Evolutionary conservation across 2,113 vertebrate species (phyloP), one percentile per base, ranked within the genome.

Genomic region (Cisticola juncidis): DNA sequence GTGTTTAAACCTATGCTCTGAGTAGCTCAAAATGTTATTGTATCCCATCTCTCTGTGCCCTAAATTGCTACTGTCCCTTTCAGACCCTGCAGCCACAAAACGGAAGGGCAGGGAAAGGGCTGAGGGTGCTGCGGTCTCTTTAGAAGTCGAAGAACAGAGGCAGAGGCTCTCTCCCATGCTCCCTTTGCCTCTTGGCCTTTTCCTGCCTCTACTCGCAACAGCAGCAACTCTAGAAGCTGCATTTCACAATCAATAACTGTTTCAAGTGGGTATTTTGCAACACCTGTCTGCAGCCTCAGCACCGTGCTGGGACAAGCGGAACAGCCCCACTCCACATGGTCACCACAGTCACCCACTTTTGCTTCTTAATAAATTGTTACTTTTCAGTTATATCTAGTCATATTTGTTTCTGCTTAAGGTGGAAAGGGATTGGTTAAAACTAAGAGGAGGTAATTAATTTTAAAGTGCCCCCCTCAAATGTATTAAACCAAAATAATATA

Each of bases 231-330:
- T 19, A 36, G 33, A 22, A 38, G 33, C 28, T 36, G 28, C 45
- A 45, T 45, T 78, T 53, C 28, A 33, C 54, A 23, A 38, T 10
- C 9, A 51, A 60, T 60, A 60, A 8, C 33, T 33, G 26, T 69
- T 69, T 53, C 22, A 36, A 28, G 45, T 36, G 21, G 6, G 6
- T 51, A 38, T 60, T 69, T 77, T 69, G 33, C 28, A 45, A 33
- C 45, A 33, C n/a, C 22, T 60, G 36, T 28, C 33, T 33, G 62
- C 38, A 38, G 45, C 53, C 2, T 6, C 33, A 24, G 53, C 14
- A 2, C 33, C 0, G 2, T 9, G 51, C 51, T 44, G 53, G 45
- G 14, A 19, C 26, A 19, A 86, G 9, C 0, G 0, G 72, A 33
- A 45, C 31, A 42, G 17, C 36, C 14, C 11, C 1, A 1, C 45